These are phyloP conservation scores for Gymnopithys bicolor DNA, from an alignment of 2,797 vertebrate species.

Conservation along the genomic window DNA sequence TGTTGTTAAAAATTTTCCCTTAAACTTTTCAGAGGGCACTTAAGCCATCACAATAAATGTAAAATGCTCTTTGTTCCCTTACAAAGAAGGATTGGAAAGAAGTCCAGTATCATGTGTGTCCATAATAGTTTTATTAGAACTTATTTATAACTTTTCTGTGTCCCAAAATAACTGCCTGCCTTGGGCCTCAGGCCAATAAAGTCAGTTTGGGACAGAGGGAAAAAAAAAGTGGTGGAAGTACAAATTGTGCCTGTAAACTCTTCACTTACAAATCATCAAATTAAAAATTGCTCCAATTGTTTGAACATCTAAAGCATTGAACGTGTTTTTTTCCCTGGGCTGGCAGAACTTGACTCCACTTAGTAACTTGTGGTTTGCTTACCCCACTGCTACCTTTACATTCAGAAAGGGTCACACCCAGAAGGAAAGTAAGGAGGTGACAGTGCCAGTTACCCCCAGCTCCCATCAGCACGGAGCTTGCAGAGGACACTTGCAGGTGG, in stretches of 20 bases:
- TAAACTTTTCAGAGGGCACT: slow-evolving; percentile 27
- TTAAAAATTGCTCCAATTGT: not conserved
- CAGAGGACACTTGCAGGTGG: not conserved
- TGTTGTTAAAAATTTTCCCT: not conserved
- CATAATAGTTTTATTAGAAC: slow-evolving; percentile 15
- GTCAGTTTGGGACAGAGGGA: not conserved
- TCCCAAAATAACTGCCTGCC: slow-evolving; percentile 40
- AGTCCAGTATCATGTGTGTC: not conserved
- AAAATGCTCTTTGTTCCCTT: slow-evolving; percentile 25
- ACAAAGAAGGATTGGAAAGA: slow-evolving; percentile 43
- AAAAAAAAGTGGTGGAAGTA: not conserved
- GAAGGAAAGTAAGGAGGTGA: not conserved
- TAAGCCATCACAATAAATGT: not conserved
- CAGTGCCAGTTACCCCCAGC: not conserved
- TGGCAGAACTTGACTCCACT: not conserved
- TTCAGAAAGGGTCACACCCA: slow-evolving; percentile 11
- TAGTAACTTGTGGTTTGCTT: not conserved
- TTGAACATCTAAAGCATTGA: not conserved
- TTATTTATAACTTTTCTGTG: slow-evolving; percentile 36
- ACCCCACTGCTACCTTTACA: not conserved
- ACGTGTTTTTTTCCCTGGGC: not conserved
- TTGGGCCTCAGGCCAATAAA: slow-evolving; percentile 34
- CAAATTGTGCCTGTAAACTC: slow-evolving; percentile 39
- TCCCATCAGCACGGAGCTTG: not conserved
- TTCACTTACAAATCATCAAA: not conserved